Evolutionary conservation across 2,797 vertebrate species (phyloP).

Genomic region (Otolemur crassicaudatus): DNA sequence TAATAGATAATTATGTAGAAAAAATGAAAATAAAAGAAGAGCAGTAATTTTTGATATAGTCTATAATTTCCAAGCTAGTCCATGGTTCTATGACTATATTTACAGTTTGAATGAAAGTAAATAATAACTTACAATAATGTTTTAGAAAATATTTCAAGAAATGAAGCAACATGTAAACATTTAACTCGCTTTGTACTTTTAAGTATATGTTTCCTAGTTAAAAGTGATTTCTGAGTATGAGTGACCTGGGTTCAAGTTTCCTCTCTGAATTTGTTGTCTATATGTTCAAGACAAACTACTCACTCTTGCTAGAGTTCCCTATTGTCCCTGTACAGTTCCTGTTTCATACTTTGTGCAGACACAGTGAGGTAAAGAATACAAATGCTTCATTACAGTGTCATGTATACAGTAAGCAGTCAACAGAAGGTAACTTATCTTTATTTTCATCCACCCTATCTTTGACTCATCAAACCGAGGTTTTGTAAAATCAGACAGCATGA

Average conservation of each 20-base stretch:
- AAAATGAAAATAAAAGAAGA: conserved; percentile 47
- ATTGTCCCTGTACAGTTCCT: background rate
- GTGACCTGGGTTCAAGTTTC: background rate
- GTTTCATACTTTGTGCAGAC: background rate
- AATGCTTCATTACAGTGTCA: background rate
- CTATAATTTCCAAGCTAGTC: conserved; percentile 49
- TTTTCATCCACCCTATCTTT: background rate
- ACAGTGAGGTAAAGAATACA: background rate
- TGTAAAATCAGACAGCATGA: background rate
- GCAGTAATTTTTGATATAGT: conserved; percentile 38
- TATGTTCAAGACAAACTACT: background rate
- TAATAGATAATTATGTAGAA: conserved; percentile 42
- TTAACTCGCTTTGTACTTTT: conserved; percentile 20
- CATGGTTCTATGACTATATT: conserved; percentile 27
- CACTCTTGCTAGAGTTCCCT: background rate
- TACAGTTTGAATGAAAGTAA: conserved; percentile 63
- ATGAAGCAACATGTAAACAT: conserved; percentile 45
- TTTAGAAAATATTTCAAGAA: conserved; percentile 24
- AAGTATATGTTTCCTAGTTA: background rate
- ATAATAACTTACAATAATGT: conserved; percentile 35
- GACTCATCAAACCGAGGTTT: background rate
- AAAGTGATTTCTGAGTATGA: background rate
- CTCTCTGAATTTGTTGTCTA: background rate
- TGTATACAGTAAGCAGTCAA: background rate
- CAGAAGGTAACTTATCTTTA: background rate